Conservation (phyloP, 2,113 vertebrate species). For the Cyrtonyx montezumae region DNA sequence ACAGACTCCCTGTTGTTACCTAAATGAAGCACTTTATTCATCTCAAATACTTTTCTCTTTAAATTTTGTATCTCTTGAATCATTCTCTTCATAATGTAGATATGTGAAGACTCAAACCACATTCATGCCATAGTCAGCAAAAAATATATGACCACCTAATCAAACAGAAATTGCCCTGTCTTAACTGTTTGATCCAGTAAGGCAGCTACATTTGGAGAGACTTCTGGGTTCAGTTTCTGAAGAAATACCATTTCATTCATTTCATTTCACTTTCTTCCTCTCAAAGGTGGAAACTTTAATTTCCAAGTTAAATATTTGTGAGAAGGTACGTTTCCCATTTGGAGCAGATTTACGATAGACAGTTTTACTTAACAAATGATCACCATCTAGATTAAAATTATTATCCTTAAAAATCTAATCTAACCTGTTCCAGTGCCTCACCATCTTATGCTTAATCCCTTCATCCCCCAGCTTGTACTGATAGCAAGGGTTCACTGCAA, state of each 20-base stretch:
- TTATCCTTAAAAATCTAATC: not conserved
- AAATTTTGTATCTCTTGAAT: not conserved
- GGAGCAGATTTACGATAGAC: not conserved
- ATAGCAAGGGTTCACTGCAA: too few species aligned
- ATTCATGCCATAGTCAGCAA: not conserved
- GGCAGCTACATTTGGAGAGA: not conserved
- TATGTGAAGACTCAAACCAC: not conserved
- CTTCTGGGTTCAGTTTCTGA: not conserved
- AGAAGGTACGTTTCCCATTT: rapidly evolving
- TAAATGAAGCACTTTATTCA: not conserved
- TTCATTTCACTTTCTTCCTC: not conserved
- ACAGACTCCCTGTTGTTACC: not conserved
- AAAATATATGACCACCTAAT: not conserved
- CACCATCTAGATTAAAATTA: not conserved
- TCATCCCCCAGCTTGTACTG: too few species aligned
- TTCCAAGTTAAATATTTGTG: not conserved
- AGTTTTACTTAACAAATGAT: not conserved
- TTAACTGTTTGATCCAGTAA: not conserved
- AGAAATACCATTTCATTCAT: not conserved
- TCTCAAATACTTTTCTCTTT: not conserved
- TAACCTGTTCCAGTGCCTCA: too few species aligned
- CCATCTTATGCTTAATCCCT: too few species aligned
- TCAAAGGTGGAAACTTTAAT: not conserved
- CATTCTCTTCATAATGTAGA: not conserved
- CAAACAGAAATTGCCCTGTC: not conserved